Evolutionary conservation across 92 coral and sea anemone species (phyloP).

Genomic region (Porites cylindrica): DNA sequence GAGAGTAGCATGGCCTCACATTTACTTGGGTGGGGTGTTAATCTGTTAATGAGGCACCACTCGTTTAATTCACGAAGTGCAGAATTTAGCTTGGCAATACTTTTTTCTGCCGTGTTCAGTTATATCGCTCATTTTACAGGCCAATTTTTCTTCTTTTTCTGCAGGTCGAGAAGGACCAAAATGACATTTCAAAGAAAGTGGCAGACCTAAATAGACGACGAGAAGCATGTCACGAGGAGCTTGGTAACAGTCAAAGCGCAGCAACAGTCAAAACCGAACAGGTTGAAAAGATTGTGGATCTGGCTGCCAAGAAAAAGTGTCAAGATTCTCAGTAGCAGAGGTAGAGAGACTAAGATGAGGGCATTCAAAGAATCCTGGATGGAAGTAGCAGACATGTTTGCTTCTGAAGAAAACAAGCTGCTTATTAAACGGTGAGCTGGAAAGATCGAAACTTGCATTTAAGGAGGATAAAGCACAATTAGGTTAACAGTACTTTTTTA

Average conservation of each 20-base stretch:
- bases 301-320: constrained; percentile 48
- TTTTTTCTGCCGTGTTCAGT: too few relatives aligned
- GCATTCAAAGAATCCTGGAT: constrained; percentile 69
- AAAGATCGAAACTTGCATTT: too few relatives aligned
- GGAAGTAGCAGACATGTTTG: constrained; percentile 54
- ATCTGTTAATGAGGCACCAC: too few relatives aligned
- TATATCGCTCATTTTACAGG: too few relatives aligned
- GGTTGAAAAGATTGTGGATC: constrained; percentile 47
- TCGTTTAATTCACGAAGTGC: too few relatives aligned
- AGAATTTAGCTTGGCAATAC: too few relatives aligned
- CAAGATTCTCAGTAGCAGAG: constrained; percentile 42
- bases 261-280: constrained; percentile 48
- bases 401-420: constrained; percentile 19
- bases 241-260: constrained; percentile 22
- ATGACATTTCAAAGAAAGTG: neutral
- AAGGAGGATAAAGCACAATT: too few relatives aligned
- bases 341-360: constrained; percentile 34
- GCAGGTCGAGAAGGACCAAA: constrained; percentile 28
- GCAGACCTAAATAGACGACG: constrained; percentile 19
- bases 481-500: too few relatives aligned
- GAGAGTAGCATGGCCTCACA: too few relatives aligned
- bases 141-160: neutral
- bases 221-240: constrained; percentile 26
- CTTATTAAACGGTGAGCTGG: too few relatives aligned
- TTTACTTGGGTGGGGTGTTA: too few relatives aligned